Evolutionary conservation across 2,797 vertebrate species (phyloP).

Genomic region (Mormyrops boulengeri): DNA sequence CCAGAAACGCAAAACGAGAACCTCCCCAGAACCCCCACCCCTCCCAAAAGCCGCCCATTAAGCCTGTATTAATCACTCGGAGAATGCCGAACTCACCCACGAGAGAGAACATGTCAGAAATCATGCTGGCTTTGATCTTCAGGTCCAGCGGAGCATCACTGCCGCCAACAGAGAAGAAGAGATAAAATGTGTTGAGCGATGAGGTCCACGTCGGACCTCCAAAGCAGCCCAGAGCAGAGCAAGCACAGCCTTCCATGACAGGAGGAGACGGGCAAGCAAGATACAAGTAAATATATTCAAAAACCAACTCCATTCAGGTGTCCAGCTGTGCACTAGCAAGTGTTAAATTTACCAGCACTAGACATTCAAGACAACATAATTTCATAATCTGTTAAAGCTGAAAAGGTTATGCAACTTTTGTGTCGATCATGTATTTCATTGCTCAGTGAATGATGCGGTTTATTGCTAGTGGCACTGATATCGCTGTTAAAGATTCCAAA

Average conservation of each 20-base stretch:
- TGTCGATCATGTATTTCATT: neutral
- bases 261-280: neutral
- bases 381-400: neutral
- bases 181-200: neutral
- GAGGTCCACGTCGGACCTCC: neutral
- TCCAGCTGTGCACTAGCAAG: neutral
- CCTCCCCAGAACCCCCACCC: slow-evolving; percentile 19
- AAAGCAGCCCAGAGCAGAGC: neutral
- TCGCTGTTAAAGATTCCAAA: neutral
- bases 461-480: neutral
- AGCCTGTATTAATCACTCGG: neutral
- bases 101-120: slow-evolving; percentile 97
- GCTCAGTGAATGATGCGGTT: neutral
- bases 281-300: neutral
- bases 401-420: neutral
- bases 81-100: slow-evolving; percentile 74
- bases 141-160: slow-evolving; percentile 94
- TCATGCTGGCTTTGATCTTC: slow-evolving; percentile 99
- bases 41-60: neutral
- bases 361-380: neutral
- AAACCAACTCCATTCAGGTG: neutral
- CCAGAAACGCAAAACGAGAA: neutral
- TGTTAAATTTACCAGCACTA: neutral
- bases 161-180: neutral
- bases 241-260: neutral